Percentiles rank a stretch among this genome's conserved stretches.
Conservation (phyloP, 37 sponge, comb jelly and placozoan genomes). For the Beroe ovata region DNA sequence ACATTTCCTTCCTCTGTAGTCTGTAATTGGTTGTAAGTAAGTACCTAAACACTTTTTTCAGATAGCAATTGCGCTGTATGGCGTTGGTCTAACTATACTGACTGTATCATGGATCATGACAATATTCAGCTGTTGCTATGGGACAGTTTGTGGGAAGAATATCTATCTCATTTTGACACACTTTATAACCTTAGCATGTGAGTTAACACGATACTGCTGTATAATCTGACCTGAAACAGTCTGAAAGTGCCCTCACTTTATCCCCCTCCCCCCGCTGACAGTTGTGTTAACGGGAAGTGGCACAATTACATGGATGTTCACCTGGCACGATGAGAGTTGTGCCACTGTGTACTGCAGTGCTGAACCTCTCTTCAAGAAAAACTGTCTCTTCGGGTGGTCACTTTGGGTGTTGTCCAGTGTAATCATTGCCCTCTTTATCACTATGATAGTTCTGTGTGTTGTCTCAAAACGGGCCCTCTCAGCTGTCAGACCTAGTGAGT, state of each 20-base stretch:
- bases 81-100: background rate
- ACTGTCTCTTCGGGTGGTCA: conserved; percentile 57
- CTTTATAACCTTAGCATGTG: conserved; percentile 38
- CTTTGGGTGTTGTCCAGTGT: conserved; percentile 50
- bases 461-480: conserved; percentile 13
- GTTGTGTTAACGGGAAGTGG: conserved; percentile 43
- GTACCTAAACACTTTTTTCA: conserved; percentile 9
- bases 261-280: background rate
- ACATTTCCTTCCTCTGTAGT: no score
- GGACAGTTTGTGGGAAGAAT: conserved; percentile 34
- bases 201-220: no score
- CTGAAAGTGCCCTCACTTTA: no score
- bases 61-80: conserved; percentile 57
- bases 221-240: no score
- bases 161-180: conserved; percentile 36
- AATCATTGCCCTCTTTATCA: conserved; percentile 12
- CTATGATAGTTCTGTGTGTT: conserved; percentile 56
- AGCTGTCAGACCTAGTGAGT: conserved; percentile 52
- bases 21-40: no score
- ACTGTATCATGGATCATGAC: conserved; percentile 8
- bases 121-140: conserved; percentile 39
- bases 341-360: conserved; percentile 63
- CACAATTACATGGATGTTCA: conserved; percentile 49
- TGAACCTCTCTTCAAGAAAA: conserved; percentile 42
- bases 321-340: conserved; percentile 55